phyloP scores from a whole-genome alignment of 2,797 vertebrate genomes.

The Peromyscus aztecus region DNA sequence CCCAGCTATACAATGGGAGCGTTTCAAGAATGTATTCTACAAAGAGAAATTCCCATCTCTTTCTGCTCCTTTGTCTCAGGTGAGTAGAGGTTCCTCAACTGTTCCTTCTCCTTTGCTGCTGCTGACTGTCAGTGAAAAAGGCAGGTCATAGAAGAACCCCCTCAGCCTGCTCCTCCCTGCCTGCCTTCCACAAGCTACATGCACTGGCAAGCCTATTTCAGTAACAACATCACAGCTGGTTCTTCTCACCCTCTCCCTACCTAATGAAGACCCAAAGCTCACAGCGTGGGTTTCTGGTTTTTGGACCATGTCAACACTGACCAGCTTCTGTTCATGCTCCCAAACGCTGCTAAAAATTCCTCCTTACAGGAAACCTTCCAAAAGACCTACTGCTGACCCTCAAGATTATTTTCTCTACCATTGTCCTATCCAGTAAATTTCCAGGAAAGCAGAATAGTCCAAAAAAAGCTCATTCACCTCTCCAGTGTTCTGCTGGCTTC shows the following conservation, averaged over 20 bases:
- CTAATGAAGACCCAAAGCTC: background rate
- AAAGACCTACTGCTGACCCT: background rate
- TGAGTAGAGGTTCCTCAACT: background rate
- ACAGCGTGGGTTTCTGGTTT: background rate
- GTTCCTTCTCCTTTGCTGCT: background rate
- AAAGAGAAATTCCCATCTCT: background rate
- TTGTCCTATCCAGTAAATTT: background rate
- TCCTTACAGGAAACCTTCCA: background rate
- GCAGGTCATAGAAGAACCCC: background rate
- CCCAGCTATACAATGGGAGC: background rate
- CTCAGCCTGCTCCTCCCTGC: background rate
- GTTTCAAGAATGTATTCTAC: background rate
- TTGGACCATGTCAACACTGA: background rate
- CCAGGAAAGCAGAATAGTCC: slow-evolving; percentile 21
- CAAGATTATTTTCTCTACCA: slow-evolving; percentile 11
- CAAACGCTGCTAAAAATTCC: background rate
- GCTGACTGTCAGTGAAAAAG: background rate
- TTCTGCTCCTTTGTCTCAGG: background rate
- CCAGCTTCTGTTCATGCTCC: background rate
- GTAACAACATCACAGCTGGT: background rate
- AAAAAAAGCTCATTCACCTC: background rate
- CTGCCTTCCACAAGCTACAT: background rate
- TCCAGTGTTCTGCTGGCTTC: background rate
- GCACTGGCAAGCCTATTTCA: background rate
- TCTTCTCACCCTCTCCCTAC: background rate